Evolutionary conservation across 2,888 invertebrate genomes (phyloP).

Genomic region (Stictocephala bisonia): DNA sequence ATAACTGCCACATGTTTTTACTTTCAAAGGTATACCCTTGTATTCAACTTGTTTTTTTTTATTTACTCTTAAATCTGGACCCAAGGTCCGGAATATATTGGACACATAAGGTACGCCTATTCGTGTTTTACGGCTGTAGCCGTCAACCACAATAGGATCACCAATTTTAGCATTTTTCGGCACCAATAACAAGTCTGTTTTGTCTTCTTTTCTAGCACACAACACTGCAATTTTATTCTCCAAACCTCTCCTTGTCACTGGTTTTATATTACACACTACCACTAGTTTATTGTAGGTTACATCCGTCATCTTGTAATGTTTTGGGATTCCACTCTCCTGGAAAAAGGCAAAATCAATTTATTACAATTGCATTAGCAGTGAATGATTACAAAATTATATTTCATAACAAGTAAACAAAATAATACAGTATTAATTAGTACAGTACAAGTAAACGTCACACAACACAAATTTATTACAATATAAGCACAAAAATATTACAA

Average conservation of each 20-base stretch:
- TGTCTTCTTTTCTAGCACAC: constrained; percentile 85
- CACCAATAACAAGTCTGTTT: constrained; percentile 84
- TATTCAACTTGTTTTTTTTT: neutral
- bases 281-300: constrained; percentile 67
- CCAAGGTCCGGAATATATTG: neutral
- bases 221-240: constrained; percentile 96
- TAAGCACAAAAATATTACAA: too few species aligned
- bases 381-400: too few species aligned
- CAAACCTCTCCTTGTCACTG: constrained; percentile 78
- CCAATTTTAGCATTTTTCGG: constrained; percentile 77
- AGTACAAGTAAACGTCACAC: too few species aligned
- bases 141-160: constrained; percentile 64
- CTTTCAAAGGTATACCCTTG: constrained; percentile 59
- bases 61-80: neutral
- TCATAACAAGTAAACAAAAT: too few species aligned
- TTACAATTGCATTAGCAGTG: too few species aligned
- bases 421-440: too few species aligned
- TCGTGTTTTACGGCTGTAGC: too few species aligned
- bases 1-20: constrained; percentile 69
- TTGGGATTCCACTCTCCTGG: constrained; percentile 64
- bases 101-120: neutral
- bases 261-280: constrained; percentile 70
- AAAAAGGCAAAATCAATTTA: too few species aligned
- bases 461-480: too few species aligned
- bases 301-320: constrained; percentile 66